phyloP scores from a whole-genome alignment of 1,140 invertebrate species.

The Eurosta solidaginis region DNA sequence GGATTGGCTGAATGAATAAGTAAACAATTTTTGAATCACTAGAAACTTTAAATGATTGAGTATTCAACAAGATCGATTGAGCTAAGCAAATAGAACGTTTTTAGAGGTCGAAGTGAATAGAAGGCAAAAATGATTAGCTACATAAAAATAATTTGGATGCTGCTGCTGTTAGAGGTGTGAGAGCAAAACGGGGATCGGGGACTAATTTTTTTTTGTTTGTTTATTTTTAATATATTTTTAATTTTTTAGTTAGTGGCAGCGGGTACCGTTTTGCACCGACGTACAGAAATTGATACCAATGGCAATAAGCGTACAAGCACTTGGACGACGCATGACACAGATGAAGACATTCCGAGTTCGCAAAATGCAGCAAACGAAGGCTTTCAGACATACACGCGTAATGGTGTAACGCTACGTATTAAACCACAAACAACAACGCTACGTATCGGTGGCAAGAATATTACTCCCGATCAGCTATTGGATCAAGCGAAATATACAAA shows the following conservation, averaged over 20 bases:
- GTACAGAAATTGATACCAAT: not conserved
- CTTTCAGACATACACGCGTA: not conserved
- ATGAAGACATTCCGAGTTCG: not conserved
- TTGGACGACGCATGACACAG: not conserved
- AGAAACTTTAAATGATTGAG: not conserved
- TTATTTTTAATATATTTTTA: too few species aligned
- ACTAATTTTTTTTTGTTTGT: too few species aligned
- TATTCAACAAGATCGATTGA: not conserved
- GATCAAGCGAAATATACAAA: not conserved
- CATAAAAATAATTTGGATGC: not conserved
- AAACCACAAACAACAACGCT: not conserved
- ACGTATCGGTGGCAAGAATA: not conserved
- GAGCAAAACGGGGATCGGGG: too few species aligned
- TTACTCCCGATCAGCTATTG: not conserved
- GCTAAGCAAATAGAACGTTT: not conserved
- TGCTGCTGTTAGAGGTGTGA: not conserved
- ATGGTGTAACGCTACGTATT: not conserved
- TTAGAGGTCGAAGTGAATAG: not conserved
- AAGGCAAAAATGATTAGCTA: not conserved
- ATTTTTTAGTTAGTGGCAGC: not conserved
- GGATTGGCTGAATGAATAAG: not conserved
- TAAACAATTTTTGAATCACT: not conserved
- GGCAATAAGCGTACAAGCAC: not conserved
- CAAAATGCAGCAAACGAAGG: not conserved
- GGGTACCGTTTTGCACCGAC: not conserved